Percentiles rank a stretch among this genome's conserved stretches.
Evolutionary conservation across 2,113 vertebrate genomes (phyloP).

Genomic region (Cercocebus atys): DNA sequence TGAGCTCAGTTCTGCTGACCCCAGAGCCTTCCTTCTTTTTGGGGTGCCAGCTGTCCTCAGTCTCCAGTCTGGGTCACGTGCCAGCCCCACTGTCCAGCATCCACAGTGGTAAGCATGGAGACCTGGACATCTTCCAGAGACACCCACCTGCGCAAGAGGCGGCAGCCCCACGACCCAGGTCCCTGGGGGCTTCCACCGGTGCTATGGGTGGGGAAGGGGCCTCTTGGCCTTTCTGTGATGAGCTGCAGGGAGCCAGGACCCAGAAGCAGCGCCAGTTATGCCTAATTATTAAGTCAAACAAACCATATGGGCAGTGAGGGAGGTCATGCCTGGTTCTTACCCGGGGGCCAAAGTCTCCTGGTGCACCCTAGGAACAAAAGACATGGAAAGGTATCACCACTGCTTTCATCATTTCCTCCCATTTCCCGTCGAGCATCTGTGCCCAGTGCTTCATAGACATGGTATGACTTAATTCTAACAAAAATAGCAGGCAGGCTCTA

Average conservation of each 20-base stretch:
- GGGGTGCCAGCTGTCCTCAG: neutral
- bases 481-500: neutral
- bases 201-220: fast-evolving
- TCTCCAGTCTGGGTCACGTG: neutral
- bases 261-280: fast-evolving
- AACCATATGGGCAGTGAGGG: neutral
- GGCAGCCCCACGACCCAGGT: neutral
- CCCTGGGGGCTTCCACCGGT: neutral
- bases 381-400: neutral
- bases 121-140: neutral
- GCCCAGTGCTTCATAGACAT: fast-evolving
- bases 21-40: neutral
- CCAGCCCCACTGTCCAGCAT: neutral
- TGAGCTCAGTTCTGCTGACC: neutral
- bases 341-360: slow-evolving; percentile 92
- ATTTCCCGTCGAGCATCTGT: no score
- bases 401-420: no score
- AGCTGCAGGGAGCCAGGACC: neutral
- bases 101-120: neutral
- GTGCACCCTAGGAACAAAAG: slow-evolving; percentile 87
- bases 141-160: neutral
- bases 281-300: neutral
- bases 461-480: neutral
- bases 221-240: neutral
- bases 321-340: slow-evolving; percentile 84